A percentile compares a stretch with the other conserved stretches of the same genome.
These are phyloP conservation scores for Neomorphus geoffroyi DNA, from an alignment of 2,797 vertebrate species.

Conservation along the genomic window DNA sequence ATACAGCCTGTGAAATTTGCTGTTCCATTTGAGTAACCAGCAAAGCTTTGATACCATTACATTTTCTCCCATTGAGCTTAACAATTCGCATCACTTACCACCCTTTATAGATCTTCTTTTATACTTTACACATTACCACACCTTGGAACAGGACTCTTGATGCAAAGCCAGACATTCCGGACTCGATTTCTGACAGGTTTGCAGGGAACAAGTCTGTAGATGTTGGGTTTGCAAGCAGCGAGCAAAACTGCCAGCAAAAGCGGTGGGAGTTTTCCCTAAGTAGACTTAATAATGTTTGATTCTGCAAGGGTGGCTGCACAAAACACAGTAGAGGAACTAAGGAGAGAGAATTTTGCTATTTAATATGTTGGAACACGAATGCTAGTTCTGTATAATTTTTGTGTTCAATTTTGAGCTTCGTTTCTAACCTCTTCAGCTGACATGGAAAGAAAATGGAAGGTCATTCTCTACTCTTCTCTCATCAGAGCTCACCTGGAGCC, in stretches of 20 bases:
- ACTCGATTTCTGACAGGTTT: not conserved
- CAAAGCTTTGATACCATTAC: not conserved
- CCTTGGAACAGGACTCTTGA: not conserved
- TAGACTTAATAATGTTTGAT: not conserved
- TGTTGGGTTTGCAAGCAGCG: not conserved
- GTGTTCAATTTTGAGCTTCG: not conserved
- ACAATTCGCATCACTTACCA: not conserved
- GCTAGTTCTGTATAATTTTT: not conserved
- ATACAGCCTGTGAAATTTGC: not conserved
- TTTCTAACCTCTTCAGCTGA: not conserved
- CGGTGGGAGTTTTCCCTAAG: not conserved
- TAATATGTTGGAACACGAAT: accelerated
- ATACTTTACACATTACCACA: not conserved
- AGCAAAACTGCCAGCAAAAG: not conserved
- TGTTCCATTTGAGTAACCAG: not conserved
- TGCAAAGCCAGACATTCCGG: not conserved
- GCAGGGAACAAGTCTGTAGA: not conserved
- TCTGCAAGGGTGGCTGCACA: not conserved
- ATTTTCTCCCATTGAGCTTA: not conserved
- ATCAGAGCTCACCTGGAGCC: no score
- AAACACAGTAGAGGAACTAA: not conserved
- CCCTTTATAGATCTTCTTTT: not conserved
- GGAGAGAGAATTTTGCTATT: not conserved
- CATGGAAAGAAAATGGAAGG: not conserved
- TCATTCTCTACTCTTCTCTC: no score